These are phyloP conservation scores for Phoxinus dragarum DNA, from an alignment of 2,797 vertebrate species.

Conservation along the genomic window DNA sequence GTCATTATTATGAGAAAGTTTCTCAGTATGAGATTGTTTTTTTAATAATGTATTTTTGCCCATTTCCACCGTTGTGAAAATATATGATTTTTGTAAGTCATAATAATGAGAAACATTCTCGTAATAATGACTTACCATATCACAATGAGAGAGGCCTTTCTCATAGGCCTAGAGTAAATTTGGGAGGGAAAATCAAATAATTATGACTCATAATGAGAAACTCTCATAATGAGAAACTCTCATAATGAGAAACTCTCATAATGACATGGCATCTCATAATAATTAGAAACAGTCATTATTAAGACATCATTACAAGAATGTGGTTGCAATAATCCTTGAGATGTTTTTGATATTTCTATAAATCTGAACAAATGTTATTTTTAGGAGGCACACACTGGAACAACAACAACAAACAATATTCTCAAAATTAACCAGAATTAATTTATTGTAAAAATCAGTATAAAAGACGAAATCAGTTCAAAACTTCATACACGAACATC, in stretches of 20 bases:
- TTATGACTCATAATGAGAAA: too few species aligned
- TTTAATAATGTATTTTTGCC: neutral
- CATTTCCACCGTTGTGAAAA: neutral
- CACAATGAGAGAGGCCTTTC: neutral
- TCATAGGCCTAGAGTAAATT: too few species aligned
- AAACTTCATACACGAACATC: neutral
- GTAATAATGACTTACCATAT: neutral
- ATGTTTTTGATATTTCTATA: neutral
- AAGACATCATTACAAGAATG: neutral
- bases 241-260: neutral
- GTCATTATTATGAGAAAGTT: neutral
- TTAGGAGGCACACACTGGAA: neutral
- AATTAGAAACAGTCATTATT: neutral
- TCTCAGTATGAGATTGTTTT: neutral
- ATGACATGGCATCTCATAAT: neutral
- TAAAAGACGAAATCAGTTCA: neutral
- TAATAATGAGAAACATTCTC: neutral
- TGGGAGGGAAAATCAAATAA: rapidly evolving
- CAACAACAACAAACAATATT: neutral
- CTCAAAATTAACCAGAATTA: neutral
- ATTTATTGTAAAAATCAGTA: neutral
- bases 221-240: neutral
- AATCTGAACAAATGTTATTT: neutral
- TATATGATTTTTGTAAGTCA: too few species aligned
- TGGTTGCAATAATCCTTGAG: neutral